These are phyloP conservation scores for Polylopha cassiicola DNA, from an alignment of 2,888 invertebrate species.

Conservation along the genomic window DNA sequence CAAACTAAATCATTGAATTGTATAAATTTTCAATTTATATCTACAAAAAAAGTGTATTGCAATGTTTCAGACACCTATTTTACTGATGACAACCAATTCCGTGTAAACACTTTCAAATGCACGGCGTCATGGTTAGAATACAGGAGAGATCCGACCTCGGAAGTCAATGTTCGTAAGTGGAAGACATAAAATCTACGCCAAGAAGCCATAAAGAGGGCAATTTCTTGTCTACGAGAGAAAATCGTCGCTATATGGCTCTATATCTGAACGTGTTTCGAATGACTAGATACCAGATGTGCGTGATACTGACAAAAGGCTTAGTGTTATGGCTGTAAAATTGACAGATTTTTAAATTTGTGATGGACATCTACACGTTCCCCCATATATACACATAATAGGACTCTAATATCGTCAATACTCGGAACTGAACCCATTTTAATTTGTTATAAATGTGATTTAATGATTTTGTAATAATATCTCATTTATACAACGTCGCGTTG, in stretches of 20 bases:
- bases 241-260: constrained; percentile 46
- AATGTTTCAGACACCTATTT: neutral
- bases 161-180: constrained; percentile 63
- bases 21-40: too few species aligned
- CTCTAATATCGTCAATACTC: too few species aligned
- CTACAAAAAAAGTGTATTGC: constrained; percentile 23
- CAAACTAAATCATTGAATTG: too few species aligned
- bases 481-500: too few species aligned
- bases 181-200: constrained; percentile 59
- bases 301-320: constrained; percentile 21
- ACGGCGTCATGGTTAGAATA: constrained; percentile 45
- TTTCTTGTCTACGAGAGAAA: constrained; percentile 60
- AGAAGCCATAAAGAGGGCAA: constrained; percentile 61
- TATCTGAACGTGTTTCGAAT: constrained; percentile 53
- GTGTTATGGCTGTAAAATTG: constrained; percentile 25
- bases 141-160: constrained; percentile 51
- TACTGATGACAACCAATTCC: constrained; percentile 19
- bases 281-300: constrained; percentile 31
- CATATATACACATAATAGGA: too few species aligned
- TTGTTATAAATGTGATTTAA: too few species aligned
- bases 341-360: constrained; percentile 19
- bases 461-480: too few species aligned
- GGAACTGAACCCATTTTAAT: too few species aligned
- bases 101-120: constrained; percentile 32
- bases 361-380: constrained; percentile 18